phyloP scores from a whole-genome alignment of 2,797 vertebrate genomes.

The Ambastaia sidthimunki region DNA sequence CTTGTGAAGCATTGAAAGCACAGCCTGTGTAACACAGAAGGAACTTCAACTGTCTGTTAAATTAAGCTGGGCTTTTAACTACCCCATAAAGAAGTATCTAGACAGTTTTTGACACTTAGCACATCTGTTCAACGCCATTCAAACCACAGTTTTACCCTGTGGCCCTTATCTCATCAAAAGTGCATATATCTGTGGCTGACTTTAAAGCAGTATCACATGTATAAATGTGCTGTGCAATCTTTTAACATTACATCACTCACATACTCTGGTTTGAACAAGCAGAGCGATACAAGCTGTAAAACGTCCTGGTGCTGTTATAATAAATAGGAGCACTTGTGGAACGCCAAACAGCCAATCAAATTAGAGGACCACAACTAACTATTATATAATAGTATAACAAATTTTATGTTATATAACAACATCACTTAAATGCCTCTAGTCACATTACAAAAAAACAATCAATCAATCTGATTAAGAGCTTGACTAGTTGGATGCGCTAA shows the following conservation, averaged over 20 bases:
- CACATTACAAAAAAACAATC: too few relatives aligned
- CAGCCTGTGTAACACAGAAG: slow-evolving; percentile 36
- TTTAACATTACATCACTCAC: too few relatives aligned
- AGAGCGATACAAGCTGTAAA: too few relatives aligned
- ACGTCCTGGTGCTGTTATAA: too few relatives aligned
- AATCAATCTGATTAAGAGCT: background rate
- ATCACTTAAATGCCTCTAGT: background rate
- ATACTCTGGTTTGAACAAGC: too few relatives aligned
- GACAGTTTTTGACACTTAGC: background rate
- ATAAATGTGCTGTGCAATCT: background rate
- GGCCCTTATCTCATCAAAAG: background rate
- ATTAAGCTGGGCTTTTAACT: slow-evolving; percentile 37
- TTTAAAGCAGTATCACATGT: background rate
- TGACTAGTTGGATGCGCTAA: background rate
- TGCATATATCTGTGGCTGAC: background rate
- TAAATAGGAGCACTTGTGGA: too few relatives aligned
- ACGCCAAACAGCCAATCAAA: too few relatives aligned
- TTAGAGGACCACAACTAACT: too few relatives aligned
- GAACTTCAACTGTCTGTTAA: slow-evolving; percentile 28
- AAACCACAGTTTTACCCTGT: background rate
- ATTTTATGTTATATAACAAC: too few relatives aligned
- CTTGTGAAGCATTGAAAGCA: slow-evolving; percentile 51
- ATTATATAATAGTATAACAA: too few relatives aligned
- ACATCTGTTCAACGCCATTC: background rate
- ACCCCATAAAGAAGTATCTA: slow-evolving; percentile 14